Evolutionary conservation across 2,888 invertebrate genomes (phyloP).

Genomic region (Neoitamus cyanurus): DNA sequence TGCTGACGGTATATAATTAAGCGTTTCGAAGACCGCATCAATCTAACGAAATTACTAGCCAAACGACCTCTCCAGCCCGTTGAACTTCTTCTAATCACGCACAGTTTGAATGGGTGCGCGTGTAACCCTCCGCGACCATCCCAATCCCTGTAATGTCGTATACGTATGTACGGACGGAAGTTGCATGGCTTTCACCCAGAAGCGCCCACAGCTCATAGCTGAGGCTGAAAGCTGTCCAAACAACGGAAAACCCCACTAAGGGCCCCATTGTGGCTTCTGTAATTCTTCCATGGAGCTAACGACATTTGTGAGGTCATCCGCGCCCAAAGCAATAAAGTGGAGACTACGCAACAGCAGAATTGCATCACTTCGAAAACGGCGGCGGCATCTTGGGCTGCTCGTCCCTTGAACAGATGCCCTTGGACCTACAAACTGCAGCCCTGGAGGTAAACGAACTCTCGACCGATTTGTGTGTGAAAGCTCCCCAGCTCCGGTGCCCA

Average conservation of each 20-base stretch:
- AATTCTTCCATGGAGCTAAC: neutral
- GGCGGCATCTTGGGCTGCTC: neutral
- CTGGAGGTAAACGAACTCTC: conserved; percentile 3
- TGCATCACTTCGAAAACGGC: conserved; percentile 6
- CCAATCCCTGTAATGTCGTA: no score
- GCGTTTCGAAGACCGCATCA: neutral
- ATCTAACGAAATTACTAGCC: neutral
- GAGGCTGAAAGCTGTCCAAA: neutral
- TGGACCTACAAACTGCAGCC: conserved; percentile 41
- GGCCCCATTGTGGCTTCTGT: neutral
- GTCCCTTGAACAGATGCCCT: conserved; percentile 22
- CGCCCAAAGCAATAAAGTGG: neutral
- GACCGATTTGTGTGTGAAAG: neutral
- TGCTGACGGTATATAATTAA: neutral
- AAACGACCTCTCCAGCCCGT: neutral
- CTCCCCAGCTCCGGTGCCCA: neutral
- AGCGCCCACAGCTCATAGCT: neutral
- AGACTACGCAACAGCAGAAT: conserved; percentile 10
- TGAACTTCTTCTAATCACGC: neutral
- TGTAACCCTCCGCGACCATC: neutral
- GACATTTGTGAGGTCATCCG: conserved; percentile 9
- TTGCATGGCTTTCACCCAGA: neutral
- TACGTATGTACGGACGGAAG: neutral
- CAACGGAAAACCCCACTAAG: neutral
- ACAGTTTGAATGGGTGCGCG: neutral